Evolutionary conservation across 37 sponge, comb jelly and placozoan genomes (phyloP).

Genomic region (Eunapius fragilis): DNA sequence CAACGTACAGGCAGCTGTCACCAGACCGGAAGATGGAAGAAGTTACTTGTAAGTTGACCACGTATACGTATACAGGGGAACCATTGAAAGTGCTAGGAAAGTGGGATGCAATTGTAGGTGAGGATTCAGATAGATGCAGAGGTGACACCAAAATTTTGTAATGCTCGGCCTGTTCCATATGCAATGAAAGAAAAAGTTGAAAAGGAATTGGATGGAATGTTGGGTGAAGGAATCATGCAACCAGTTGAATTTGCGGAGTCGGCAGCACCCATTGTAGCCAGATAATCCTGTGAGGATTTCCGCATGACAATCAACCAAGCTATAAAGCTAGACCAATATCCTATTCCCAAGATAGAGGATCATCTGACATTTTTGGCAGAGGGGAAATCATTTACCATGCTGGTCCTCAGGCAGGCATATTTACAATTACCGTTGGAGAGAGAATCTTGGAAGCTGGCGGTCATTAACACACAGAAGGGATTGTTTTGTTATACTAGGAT

Average conservation of each 20-base stretch:
- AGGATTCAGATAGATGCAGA: conserved; percentile 14
- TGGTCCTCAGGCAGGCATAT: too few relatives aligned
- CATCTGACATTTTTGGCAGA: background rate
- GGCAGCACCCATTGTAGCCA: conserved; percentile 27
- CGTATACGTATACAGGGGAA: too few relatives aligned
- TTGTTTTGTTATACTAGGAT: too few relatives aligned
- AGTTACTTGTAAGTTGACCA: too few relatives aligned
- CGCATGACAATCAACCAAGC: conserved; percentile 7
- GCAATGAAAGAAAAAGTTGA: background rate
- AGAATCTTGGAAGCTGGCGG: too few relatives aligned
- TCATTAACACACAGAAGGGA: too few relatives aligned
- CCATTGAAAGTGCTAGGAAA: too few relatives aligned
- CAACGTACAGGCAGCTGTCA: too few relatives aligned
- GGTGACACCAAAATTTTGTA: background rate
- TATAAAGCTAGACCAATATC: conserved; percentile 9
- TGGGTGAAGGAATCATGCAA: conserved; percentile 8
- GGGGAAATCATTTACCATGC: too few relatives aligned
- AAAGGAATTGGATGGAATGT: conserved; percentile 6
- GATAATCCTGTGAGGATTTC: conserved; percentile 31
- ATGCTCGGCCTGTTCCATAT: conserved; percentile 20
- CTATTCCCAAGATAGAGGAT: conserved; percentile 27
- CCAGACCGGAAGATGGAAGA: too few relatives aligned
- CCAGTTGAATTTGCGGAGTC: conserved; percentile 6
- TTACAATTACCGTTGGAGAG: too few relatives aligned
- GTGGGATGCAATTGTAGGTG: background rate